Conservation (phyloP, 1,140 invertebrate species). For the Cheumatopsyche charites region DNA sequence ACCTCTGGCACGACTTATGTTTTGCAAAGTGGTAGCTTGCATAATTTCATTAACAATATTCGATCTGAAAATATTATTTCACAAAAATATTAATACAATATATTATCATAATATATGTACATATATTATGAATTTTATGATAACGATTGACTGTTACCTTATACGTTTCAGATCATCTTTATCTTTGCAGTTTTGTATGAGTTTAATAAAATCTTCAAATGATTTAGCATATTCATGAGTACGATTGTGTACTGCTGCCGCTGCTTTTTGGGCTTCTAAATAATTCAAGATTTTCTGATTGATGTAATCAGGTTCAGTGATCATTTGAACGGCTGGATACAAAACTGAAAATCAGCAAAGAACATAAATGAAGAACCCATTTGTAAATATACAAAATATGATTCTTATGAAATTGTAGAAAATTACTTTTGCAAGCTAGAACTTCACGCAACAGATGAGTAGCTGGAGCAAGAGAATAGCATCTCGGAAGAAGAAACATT, state of each 20-base stretch:
- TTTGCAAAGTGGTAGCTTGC: conserved; percentile 90
- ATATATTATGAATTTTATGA: conserved; percentile 2
- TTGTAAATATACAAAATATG: conserved; percentile 26
- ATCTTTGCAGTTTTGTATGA: conserved; percentile 82
- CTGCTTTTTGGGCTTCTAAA: conserved; percentile 78
- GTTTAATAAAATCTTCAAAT: conserved; percentile 87
- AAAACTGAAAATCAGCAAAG: conserved; percentile 79
- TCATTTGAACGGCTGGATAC: conserved; percentile 79
- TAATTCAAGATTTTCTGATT: conserved; percentile 86
- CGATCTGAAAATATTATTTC: conserved; percentile 61
- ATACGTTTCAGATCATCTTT: conserved; percentile 84
- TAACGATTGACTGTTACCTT: conserved; percentile 57
- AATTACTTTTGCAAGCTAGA: conserved; percentile 82
- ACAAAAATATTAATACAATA: conserved; percentile 25
- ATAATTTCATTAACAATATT: conserved; percentile 91
- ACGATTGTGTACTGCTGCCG: conserved; percentile 77
- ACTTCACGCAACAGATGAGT: conserved; percentile 83
- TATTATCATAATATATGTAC: not conserved
- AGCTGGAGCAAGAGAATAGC: conserved; percentile 77
- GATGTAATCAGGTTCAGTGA: conserved; percentile 90
- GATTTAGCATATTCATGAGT: conserved; percentile 88
- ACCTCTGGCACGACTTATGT: conserved; percentile 83
- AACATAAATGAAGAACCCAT: not conserved
- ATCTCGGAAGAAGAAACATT: conserved; percentile 78
- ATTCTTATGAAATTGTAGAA: no score